These are phyloP conservation scores for Homarus americanus DNA, from an alignment of 1,140 invertebrate genomes.

Conservation along the genomic window DNA sequence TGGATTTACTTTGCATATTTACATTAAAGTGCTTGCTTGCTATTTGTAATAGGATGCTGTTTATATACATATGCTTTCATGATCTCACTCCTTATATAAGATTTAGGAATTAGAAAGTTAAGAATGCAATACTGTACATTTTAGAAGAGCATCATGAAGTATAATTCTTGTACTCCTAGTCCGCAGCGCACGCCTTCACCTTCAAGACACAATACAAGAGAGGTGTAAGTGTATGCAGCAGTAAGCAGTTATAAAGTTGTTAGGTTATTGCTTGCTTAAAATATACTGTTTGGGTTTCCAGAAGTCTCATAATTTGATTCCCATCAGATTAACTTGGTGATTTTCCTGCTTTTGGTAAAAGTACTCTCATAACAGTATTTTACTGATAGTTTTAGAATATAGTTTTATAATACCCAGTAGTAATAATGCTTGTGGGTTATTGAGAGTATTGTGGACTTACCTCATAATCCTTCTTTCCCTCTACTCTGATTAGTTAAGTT, in stretches of 20 bases:
- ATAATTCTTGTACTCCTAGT: constrained; percentile 22
- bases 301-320: background rate
- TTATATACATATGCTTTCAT: too few species aligned
- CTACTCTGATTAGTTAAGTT: background rate
- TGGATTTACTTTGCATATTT: too few species aligned
- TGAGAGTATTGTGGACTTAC: constrained; percentile 6
- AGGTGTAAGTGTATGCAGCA: constrained; percentile 19
- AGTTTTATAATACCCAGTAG: background rate
- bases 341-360: background rate
- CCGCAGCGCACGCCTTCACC: constrained; percentile 28
- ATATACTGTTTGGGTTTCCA: background rate
- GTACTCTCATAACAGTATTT: background rate
- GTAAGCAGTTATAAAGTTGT: background rate
- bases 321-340: background rate
- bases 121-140: too few species aligned
- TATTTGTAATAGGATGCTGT: too few species aligned
- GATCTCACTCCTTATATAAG: too few species aligned
- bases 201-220: constrained; percentile 9
- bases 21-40: too few species aligned
- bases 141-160: background rate
- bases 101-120: too few species aligned
- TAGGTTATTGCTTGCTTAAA: background rate
- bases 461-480: background rate
- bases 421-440: background rate
- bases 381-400: background rate